Conservation (phyloP, 1,140 invertebrate genomes). For the Stratiolaelaps scimitus region DNA sequence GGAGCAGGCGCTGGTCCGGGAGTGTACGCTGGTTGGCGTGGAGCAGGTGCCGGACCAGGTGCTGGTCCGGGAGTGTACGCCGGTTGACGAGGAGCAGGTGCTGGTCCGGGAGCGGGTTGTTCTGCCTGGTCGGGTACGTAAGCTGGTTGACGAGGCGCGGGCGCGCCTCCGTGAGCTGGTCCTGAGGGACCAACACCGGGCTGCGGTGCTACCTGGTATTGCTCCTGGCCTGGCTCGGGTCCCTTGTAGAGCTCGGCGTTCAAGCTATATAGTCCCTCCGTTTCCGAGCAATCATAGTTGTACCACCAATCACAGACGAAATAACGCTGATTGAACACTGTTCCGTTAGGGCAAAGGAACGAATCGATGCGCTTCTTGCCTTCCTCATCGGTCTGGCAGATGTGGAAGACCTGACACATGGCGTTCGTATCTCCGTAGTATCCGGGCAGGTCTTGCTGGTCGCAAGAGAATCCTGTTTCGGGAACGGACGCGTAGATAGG, state of each 20-base stretch:
- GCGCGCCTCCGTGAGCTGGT: not conserved
- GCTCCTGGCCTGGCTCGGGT: not conserved
- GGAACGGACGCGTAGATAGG: slow-evolving; percentile 40
- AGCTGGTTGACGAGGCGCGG: slow-evolving; percentile 4
- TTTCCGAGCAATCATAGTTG: slow-evolving; percentile 60
- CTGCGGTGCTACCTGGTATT: not conserved
- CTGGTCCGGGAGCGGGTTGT: not conserved
- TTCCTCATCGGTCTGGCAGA: slow-evolving; percentile 39
- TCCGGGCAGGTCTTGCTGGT: slow-evolving; percentile 37
- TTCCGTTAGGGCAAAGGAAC: slow-evolving; percentile 44
- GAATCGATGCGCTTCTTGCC: slow-evolving; percentile 35
- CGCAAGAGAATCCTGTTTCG: slow-evolving; percentile 39
- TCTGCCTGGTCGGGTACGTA: not conserved
- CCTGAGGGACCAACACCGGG: not conserved
- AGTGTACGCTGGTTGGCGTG: not conserved
- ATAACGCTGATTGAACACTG: slow-evolving; percentile 41
- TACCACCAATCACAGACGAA: slow-evolving; percentile 63
- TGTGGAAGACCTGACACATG: slow-evolving; percentile 43
- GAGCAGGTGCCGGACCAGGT: not conserved
- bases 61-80: not conserved
- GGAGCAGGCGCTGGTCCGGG: not conserved
- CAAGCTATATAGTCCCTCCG: slow-evolving; percentile 48
- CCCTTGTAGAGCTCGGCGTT: slow-evolving; percentile 41
- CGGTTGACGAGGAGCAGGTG: not conserved
- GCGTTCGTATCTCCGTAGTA: slow-evolving; percentile 41